Base-by-base conservation (phyloP, 2,888 invertebrate species). In the Orchesellides sinensis region DNA sequence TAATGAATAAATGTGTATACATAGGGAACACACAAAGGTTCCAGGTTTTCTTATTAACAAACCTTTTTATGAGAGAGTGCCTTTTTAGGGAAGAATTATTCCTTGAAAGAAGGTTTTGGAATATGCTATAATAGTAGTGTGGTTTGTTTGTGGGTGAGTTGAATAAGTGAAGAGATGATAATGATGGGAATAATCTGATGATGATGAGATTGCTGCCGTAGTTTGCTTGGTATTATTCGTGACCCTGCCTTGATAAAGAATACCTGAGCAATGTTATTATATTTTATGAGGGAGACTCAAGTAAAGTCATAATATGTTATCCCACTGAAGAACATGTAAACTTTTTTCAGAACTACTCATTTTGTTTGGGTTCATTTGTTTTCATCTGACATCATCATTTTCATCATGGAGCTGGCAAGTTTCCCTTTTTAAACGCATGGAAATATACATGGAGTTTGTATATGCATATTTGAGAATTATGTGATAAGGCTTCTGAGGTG, bases 131-230 rank as follows among this genome's bases (percentile, higher is more conserved):
- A n/a, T n/a, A n/a, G 3, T 32, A 40, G 40, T 10, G 54, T 72
- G 72, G 72, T 72, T 72, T 61, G 59, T 72, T 72, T 72, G 72
- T 72, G 72, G 56, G 72, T 52, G 72, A 72, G 70, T 70, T 54
- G 19, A 25, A 25, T 25, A 12, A 59, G 72, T 72, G 72, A 52
- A 32, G 69, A 69, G 69, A 69, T 69, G 52, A 66, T 52, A 69
- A 69, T 54, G 69, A 69, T 66, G 66, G 49, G 66, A 66, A 66
- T 49, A 66, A 66, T 69, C 69, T 69, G 69, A 54, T 69, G 69
- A 69, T 69, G 52, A 52, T 25, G 52, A n/a, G 19, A 65, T 40
- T 66, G 49, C 47, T 49, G 47, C 63, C 40, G 63, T 66, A 65
- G 29, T 65, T 65, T 5, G 40, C 10, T 8, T 40, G 40, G 2